Conservation (phyloP, 1,140 invertebrate species). For the Protaetia brevitarsis region DNA sequence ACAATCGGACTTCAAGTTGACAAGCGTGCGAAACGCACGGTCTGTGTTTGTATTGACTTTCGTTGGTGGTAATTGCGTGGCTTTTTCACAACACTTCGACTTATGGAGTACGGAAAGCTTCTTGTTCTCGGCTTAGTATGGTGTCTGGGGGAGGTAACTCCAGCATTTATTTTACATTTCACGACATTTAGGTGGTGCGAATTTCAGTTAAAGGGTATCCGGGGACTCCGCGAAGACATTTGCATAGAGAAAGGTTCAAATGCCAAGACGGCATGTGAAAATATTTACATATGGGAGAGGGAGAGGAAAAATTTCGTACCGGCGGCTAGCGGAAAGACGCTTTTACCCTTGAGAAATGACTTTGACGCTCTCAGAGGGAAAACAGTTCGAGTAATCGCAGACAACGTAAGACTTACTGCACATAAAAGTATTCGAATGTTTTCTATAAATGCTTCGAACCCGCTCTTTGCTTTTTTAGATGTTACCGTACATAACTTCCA, state of each 20-base stretch:
- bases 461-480: slow-evolving; percentile 32
- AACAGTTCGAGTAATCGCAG: slow-evolving; percentile 32
- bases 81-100: neutral
- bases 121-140: neutral
- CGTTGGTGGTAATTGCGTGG: neutral
- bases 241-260: slow-evolving; percentile 19
- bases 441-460: neutral
- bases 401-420: slow-evolving; percentile 30
- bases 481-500: slow-evolving; percentile 33
- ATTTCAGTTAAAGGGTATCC: neutral
- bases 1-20: too few species aligned
- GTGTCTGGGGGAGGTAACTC: neutral
- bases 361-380: slow-evolving; percentile 27
- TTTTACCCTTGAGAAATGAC: slow-evolving; percentile 3
- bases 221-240: slow-evolving; percentile 13
- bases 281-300: slow-evolving; percentile 35
- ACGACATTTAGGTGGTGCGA: neutral
- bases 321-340: slow-evolving; percentile 22
- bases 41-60: slow-evolving; percentile 10
- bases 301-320: slow-evolving; percentile 31
- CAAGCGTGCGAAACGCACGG: neutral
- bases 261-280: slow-evolving; percentile 30
- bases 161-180: neutral
- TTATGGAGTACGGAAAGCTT: neutral
- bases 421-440: neutral